Percentiles rank a stretch among this genome's conserved stretches.
phyloP scores from a whole-genome alignment of 23 tunicate genomes.

The Ciona savignyi region DNA sequence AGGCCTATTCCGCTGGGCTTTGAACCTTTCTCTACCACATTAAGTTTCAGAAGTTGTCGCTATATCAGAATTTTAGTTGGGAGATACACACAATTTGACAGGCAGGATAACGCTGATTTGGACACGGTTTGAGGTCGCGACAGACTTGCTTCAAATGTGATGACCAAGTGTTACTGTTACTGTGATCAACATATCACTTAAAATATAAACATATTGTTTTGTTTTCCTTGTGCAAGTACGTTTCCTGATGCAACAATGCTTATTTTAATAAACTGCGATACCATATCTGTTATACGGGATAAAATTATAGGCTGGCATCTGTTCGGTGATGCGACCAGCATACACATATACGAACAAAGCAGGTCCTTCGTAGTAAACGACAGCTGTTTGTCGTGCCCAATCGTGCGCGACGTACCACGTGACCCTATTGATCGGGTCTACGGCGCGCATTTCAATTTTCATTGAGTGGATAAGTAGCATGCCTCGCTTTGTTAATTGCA shows the following conservation, averaged over 20 bases:
- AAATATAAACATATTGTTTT: background rate
- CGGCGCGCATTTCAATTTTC: constrained; percentile 24
- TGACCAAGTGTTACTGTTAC: too few species aligned
- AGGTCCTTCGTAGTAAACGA: background rate
- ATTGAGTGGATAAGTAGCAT: background rate
- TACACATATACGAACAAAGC: too few species aligned
- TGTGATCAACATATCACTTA: too few species aligned
- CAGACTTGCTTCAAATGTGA: too few species aligned
- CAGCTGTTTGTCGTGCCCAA: constrained; percentile 27
- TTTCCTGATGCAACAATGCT: background rate
- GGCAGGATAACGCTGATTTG: too few species aligned
- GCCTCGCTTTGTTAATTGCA: background rate
- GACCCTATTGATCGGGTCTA: background rate
- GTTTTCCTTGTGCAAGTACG: background rate
- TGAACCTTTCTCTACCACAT: too few species aligned
- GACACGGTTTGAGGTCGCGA: too few species aligned
- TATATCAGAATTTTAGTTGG: too few species aligned
- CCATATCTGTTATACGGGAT: background rate
- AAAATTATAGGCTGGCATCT: background rate
- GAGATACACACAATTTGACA: too few species aligned
- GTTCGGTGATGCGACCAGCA: background rate
- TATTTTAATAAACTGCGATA: too few species aligned
- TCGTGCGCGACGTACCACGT: constrained; percentile 27
- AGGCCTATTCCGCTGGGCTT: too few species aligned
- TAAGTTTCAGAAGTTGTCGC: too few species aligned